Conservation (phyloP, 2,797 vertebrate species). For the Spondyliosoma cantharus region DNA sequence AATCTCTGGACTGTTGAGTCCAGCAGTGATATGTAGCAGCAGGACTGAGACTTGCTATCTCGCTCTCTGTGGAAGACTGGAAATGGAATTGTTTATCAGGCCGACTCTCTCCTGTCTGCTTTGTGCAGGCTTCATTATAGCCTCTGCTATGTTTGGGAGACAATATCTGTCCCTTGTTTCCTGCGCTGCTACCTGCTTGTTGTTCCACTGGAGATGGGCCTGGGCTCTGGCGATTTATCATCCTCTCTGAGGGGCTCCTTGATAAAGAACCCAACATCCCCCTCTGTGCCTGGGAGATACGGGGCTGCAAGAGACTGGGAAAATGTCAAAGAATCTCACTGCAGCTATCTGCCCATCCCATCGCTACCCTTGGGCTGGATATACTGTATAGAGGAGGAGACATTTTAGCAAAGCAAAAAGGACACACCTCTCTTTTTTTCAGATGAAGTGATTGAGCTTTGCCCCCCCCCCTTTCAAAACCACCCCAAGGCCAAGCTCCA, state of each 20-base stretch:
- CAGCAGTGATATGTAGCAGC: conserved; percentile 66
- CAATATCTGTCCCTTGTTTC: conserved; percentile 80
- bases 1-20: conserved; percentile 72
- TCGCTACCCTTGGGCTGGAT: conserved; percentile 69
- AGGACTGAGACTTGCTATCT: conserved; percentile 69
- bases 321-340: conserved; percentile 74
- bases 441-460: conserved; percentile 74
- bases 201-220: conserved; percentile 77
- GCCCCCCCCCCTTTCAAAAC: conserved; percentile 55
- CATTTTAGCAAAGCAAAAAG: conserved; percentile 64
- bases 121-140: conserved; percentile 79
- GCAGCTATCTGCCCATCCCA: conserved; percentile 66
- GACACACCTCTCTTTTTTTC: conserved; percentile 61
- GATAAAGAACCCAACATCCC: conserved; percentile 79
- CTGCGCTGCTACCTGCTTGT: conserved; percentile 79
- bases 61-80: conserved; percentile 70
- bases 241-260: conserved; percentile 76
- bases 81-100: conserved; percentile 81
- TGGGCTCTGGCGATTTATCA: conserved; percentile 79
- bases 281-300: conserved; percentile 73
- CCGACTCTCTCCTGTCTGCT: conserved; percentile 71
- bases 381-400: conserved; percentile 55
- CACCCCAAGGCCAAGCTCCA: conserved; percentile 69
- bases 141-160: conserved; percentile 74
- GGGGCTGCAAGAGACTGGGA: conserved; percentile 65